Base-by-base conservation (phyloP, 1,140 invertebrate genomes). In the Muscidifurax raptorellus region DNA sequence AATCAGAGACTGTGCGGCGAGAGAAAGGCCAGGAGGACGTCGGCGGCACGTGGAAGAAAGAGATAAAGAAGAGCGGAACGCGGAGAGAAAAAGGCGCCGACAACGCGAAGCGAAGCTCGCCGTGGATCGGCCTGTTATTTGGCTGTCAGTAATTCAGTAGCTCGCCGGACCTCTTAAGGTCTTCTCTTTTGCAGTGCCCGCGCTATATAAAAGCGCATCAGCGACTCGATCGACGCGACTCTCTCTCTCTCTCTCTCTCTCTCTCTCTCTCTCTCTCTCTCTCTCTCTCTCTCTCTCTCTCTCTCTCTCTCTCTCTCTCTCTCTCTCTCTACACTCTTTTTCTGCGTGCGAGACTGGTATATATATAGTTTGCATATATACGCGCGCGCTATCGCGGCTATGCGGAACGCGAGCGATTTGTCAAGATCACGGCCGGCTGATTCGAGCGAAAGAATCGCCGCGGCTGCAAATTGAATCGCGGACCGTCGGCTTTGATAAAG, bases 131-230 rank as follows among this genome's bases (percentile, higher is more conserved):
- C 85, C 89, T 91, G 89, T 91, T 91, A 90, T 90, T 91, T 90
- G 90, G 89, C 88, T 90, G 89, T 90, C 90, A 89, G 89, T 89
- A 90, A 90, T 91, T 90, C 90, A 90, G 90, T 90, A 90, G 90
- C 86, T 83, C 85, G 86, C 84, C 85, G 86, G 82, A 84, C 86
- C 87, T 88, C 87, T 89, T 87, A 88, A 87, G 85, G 80, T 77
- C 82, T 40, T n/a, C 40, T 25, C 27, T 47, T 36, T 47, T 27
- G 30, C 36, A 13, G n/a, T 47, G 7, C 44, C 1, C 27, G n/a
- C 10, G 25, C 75, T 71, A 12, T 36, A 64, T 76, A 82, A 76
- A 18, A 15, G 67, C 59, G 27, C 44, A 12, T 40, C 83, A 59
- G 80, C 83, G 87, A 64, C 86, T 90, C 87, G 87, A 90, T 90